Percentiles rank a stretch among this genome's conserved stretches.
Evolutionary conservation across 2,888 invertebrate genomes (phyloP).

Genomic region (Aromia moschata): DNA sequence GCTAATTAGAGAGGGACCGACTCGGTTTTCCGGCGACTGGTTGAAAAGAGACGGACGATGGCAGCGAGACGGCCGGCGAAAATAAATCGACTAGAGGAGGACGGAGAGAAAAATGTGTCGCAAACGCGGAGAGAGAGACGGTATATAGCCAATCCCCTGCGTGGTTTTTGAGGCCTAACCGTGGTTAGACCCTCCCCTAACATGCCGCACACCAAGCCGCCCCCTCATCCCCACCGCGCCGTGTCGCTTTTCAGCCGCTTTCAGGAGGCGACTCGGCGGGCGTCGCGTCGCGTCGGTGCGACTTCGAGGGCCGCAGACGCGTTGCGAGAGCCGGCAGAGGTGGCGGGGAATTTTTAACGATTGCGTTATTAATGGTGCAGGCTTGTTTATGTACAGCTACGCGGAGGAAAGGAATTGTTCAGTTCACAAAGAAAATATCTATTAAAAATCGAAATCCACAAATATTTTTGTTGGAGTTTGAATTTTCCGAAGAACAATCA

Average conservation of each 20-base stretch:
- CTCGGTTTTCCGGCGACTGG: conserved; percentile 26
- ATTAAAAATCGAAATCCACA: too few relatives aligned
- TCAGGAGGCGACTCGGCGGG: conserved; percentile 35
- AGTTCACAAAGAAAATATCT: too few relatives aligned
- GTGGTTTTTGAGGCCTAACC: conserved; percentile 65
- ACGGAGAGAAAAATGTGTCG: conserved; percentile 36
- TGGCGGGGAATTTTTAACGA: not conserved
- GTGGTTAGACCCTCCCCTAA: conserved; percentile 65
- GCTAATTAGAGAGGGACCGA: conserved; percentile 41
- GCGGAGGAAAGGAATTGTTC: too few relatives aligned
- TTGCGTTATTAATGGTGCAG: not conserved
- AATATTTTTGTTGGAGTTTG: too few relatives aligned
- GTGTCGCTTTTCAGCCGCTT: conserved; percentile 47
- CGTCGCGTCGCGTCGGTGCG: not conserved
- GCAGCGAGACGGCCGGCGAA: conserved; percentile 30
- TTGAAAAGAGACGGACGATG: conserved; percentile 31
- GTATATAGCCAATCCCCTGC: conserved; percentile 63
- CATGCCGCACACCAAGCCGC: conserved; percentile 61
- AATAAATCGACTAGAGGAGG: conserved; percentile 33
- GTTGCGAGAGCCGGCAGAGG: not conserved
- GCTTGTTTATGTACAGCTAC: not conserved
- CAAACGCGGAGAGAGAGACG: conserved; percentile 51
- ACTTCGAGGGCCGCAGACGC: too few relatives aligned
- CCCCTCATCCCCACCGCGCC: conserved; percentile 49
- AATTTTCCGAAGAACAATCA: too few relatives aligned